phyloP scores from a whole-genome alignment of 2,888 invertebrate species.

The Colletes collaris region DNA sequence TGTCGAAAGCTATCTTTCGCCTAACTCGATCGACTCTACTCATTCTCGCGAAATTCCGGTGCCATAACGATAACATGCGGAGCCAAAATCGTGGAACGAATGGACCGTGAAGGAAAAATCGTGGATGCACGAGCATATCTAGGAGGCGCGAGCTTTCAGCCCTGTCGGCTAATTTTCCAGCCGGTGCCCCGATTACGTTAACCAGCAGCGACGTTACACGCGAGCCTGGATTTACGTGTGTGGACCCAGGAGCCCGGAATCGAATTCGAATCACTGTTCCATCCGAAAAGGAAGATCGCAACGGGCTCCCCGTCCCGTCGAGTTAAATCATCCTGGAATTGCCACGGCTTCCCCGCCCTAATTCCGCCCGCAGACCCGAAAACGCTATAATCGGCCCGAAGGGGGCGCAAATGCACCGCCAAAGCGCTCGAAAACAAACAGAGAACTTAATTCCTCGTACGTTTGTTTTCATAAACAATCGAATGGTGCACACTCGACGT shows the following conservation, averaged over 20 bases:
- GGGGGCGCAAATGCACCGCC: slow-evolving; percentile 9
- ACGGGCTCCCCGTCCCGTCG: slow-evolving; percentile 35
- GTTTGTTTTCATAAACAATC: too few species aligned
- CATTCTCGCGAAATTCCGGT: too few species aligned
- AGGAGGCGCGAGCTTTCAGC: slow-evolving; percentile 43
- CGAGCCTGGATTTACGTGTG: slow-evolving; percentile 52
- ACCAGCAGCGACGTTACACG: slow-evolving; percentile 47
- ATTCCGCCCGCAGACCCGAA: slow-evolving; percentile 48
- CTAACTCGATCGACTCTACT: too few species aligned
- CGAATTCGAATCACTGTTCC: slow-evolving; percentile 56
- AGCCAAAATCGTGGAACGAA: not conserved
- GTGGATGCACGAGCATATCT: slow-evolving; percentile 4
- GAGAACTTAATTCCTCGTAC: not conserved
- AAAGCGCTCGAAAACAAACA: slow-evolving; percentile 11
- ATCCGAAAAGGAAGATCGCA: slow-evolving; percentile 38
- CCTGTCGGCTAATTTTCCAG: slow-evolving; percentile 60
- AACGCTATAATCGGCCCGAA: slow-evolving; percentile 38
- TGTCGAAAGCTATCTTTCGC: too few species aligned
- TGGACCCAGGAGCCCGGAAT: slow-evolving; percentile 34
- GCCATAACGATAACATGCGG: slow-evolving; percentile 3
- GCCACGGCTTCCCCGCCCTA: slow-evolving; percentile 53
- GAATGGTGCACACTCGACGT: too few species aligned
- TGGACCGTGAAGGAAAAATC: slow-evolving; percentile 17
- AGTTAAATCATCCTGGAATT: slow-evolving; percentile 60
- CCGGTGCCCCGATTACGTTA: slow-evolving; percentile 47